These are phyloP conservation scores for Sparidentex hasta DNA, from an alignment of 2,797 vertebrate species.

Conservation along the genomic window DNA sequence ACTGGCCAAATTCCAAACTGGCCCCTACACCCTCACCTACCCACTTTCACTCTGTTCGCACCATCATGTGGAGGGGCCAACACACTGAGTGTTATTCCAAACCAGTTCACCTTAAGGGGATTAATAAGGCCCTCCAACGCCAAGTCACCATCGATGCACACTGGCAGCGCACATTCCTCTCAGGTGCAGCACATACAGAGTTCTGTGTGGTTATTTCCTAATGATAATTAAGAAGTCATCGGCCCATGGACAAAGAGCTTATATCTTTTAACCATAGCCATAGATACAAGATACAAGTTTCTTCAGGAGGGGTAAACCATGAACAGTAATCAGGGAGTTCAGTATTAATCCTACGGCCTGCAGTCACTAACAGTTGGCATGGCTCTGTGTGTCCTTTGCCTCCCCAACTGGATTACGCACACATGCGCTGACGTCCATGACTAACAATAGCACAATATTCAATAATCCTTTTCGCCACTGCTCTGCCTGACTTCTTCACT, in stretches of 20 bases:
- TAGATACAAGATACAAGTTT: constrained; percentile 4
- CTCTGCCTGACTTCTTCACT: constrained; percentile 45
- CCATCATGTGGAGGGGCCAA: too few species aligned
- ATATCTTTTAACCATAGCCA: background rate
- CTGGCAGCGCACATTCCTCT: too few species aligned
- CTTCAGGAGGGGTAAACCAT: constrained; percentile 11
- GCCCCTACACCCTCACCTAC: too few species aligned
- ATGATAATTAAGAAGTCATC: too few species aligned
- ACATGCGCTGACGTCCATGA: constrained; percentile 50
- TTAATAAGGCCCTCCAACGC: too few species aligned
- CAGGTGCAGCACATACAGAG: too few species aligned
- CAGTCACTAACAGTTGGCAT: constrained; percentile 64
- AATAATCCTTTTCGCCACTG: constrained; percentile 56
- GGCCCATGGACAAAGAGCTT: background rate
- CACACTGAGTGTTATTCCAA: too few species aligned
- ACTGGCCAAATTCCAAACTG: too few species aligned
- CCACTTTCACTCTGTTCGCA: too few species aligned
- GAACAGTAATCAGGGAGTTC: constrained; percentile 46
- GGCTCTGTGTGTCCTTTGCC: constrained; percentile 44
- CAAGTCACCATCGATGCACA: too few species aligned
- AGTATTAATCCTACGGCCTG: constrained; percentile 56
- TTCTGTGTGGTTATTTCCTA: too few species aligned
- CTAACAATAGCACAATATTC: constrained; percentile 66
- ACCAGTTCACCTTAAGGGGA: too few species aligned
- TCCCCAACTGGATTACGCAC: constrained; percentile 58